Base-by-base conservation (phyloP, 2,888 invertebrate species). In the Chrysolina haemoptera region DNA sequence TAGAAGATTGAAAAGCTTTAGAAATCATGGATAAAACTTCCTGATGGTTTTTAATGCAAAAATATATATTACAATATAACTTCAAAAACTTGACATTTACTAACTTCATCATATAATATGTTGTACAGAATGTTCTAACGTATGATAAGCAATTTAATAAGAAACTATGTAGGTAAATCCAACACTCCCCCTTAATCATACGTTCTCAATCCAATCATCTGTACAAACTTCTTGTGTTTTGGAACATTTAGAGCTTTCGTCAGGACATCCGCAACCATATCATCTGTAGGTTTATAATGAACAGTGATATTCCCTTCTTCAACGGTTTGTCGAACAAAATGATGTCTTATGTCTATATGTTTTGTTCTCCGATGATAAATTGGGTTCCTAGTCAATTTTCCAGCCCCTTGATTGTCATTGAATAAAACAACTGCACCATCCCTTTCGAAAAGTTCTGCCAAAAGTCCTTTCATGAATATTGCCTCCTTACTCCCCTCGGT, bases 401-500 rank as follows among this genome's bases (percentile, higher is more conserved):
- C 43, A 43, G 43, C 43, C 14, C n/a, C 43, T 43, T 43, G 43
- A 43, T 43, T 12, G 14, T 43, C 43, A 43, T 43, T 43, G 43
- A 43, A 43, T 43, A 43, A 43, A 43, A 43, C 43, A 43, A 43
- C 43, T 43, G 43, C 43, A 12, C 14, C 4, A 43, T 43, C 43
- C 14, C 43, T 43, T 14, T 14, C 43, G 14, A 43, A 14, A 43
- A 43, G 14, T 43, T 43, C 43, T 43, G 2, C 12, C 10, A 43
- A 14, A 43, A 43, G 43, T 43, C 43, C 43, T 43, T 8, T 43
- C 43, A 43, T 43, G 14, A 43, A 43, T 43, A 43, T 43, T 43
- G 43, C 43, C 79, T 81, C 46, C 27, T 27, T 27, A 27, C 27
- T 27, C 1, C 27, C 27, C 27, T 83, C 82, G 9, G 80, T 69